Percentiles rank a stretch among this genome's conserved stretches.
Evolutionary conservation across 2,797 vertebrate genomes (phyloP).

Genomic region (Gymnothorax reevesii): DNA sequence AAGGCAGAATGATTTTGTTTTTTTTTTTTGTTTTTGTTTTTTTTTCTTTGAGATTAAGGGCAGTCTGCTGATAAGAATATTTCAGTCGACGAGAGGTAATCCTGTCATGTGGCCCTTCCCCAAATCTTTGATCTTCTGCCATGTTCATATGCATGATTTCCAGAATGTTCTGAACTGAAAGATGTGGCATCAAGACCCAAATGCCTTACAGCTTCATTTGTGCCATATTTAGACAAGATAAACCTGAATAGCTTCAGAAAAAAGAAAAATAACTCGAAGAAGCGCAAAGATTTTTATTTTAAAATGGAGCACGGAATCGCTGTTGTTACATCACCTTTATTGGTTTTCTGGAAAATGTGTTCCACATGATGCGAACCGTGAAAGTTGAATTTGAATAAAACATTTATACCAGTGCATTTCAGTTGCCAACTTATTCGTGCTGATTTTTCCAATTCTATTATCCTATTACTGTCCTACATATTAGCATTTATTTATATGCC

Average conservation of each 20-base stretch:
- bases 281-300: background rate
- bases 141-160: constrained; percentile 50
- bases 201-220: constrained; percentile 46
- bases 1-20: background rate
- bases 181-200: constrained; percentile 47
- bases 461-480: background rate
- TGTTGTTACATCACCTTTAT: background rate
- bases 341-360: background rate
- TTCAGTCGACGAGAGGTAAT: constrained; percentile 46
- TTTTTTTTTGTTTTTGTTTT: constrained; percentile 31
- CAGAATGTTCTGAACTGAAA: constrained; percentile 36
- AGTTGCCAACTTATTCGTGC: background rate
- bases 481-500: background rate
- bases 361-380: background rate
- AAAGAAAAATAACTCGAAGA: background rate
- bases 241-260: constrained; percentile 44
- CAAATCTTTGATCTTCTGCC: constrained; percentile 55
- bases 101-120: constrained; percentile 49
- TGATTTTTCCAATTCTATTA: background rate
- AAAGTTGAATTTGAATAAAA: background rate
- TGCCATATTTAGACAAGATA: constrained; percentile 50
- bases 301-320: background rate
- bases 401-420: background rate
- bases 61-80: constrained; percentile 57
- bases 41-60: constrained; percentile 46